These are phyloP conservation scores for Nymphalis polychloros DNA, from an alignment of 2,888 invertebrate species.

Conservation along the genomic window DNA sequence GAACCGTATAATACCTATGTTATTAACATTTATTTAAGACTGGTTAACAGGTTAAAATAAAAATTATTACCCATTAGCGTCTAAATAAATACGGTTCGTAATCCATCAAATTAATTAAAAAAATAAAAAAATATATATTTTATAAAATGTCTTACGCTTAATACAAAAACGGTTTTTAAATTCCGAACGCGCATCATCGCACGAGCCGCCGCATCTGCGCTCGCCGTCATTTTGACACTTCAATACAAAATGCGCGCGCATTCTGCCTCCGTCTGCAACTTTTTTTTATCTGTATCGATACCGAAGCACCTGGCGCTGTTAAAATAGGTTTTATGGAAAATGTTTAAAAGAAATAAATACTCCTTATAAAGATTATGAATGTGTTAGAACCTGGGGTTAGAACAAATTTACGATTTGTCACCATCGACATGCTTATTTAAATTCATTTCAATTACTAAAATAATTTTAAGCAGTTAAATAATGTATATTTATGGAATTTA, in stretches of 20 bases:
- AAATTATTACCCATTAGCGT: slow-evolving; percentile 33
- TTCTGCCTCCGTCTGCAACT: slow-evolving; percentile 42
- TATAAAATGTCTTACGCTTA: slow-evolving; percentile 10
- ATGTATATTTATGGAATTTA: too few species aligned
- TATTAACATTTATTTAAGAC: slow-evolving; percentile 23
- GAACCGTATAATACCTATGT: slow-evolving; percentile 4
- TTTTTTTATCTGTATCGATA: slow-evolving; percentile 32
- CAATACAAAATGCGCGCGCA: slow-evolving; percentile 60
- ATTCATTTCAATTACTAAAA: slow-evolving; percentile 3
- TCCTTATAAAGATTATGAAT: slow-evolving; percentile 1
- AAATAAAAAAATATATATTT: slow-evolving; percentile 7
- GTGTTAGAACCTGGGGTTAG: slow-evolving; percentile 9
- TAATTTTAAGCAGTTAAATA: neutral
- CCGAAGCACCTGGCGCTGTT: slow-evolving; percentile 24
- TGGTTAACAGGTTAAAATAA: slow-evolving; percentile 24
- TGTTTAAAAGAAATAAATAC: neutral
- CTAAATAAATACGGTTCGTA: slow-evolving; percentile 26
- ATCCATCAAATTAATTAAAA: slow-evolving; percentile 39
- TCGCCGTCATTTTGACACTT: slow-evolving; percentile 73
- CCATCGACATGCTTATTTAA: slow-evolving; percentile 1
- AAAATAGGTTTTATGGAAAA: slow-evolving; percentile 6
- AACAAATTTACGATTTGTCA: slow-evolving; percentile 17
- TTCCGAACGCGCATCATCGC: slow-evolving; percentile 38
- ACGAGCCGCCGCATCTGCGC: slow-evolving; percentile 48
- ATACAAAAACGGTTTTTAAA: slow-evolving; percentile 24